Percentiles rank a stretch among this genome's conserved stretches.
Conservation (phyloP, 1,140 invertebrate species). For the Coptotermes formosanus region DNA sequence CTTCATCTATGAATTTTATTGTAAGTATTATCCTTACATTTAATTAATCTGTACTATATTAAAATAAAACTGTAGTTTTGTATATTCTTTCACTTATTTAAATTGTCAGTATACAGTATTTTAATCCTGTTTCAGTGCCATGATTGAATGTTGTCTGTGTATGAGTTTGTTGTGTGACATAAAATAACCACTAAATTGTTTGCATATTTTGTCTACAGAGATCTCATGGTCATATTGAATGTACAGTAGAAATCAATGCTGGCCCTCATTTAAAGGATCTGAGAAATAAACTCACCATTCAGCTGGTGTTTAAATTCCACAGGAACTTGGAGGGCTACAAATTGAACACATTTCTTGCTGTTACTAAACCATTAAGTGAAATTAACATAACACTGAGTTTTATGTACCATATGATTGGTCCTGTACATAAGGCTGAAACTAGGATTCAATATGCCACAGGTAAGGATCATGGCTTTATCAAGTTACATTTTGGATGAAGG, state of each 20-base stretch:
- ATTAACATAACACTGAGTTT: conserved; percentile 52
- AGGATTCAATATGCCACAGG: conserved; percentile 52
- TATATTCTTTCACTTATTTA: too few species aligned
- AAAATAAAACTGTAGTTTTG: background rate
- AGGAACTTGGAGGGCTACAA: conserved; percentile 50
- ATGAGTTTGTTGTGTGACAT: background rate
- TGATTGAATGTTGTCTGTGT: background rate
- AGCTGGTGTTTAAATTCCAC: conserved; percentile 55
- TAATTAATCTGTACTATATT: background rate
- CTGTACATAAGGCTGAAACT: conserved; percentile 45
- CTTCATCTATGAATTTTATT: conserved; percentile 62
- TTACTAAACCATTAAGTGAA: conserved; percentile 51
- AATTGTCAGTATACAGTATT: too few species aligned
- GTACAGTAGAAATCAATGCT: conserved; percentile 52
- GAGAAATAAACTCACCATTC: conserved; percentile 52
- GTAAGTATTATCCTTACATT: conserved; percentile 45
- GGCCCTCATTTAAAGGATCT: conserved; percentile 47
- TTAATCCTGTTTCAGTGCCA: too few species aligned
- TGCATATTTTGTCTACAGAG: conserved; percentile 42
- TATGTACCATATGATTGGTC: conserved; percentile 44
- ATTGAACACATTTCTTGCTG: conserved; percentile 47
- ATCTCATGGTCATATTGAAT: conserved; percentile 55
- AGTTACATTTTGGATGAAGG: too few species aligned
- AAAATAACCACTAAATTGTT: background rate
- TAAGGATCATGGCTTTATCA: conserved; percentile 33